Conservation (phyloP, 2,113 vertebrate species). For the Chionis minor region DNA sequence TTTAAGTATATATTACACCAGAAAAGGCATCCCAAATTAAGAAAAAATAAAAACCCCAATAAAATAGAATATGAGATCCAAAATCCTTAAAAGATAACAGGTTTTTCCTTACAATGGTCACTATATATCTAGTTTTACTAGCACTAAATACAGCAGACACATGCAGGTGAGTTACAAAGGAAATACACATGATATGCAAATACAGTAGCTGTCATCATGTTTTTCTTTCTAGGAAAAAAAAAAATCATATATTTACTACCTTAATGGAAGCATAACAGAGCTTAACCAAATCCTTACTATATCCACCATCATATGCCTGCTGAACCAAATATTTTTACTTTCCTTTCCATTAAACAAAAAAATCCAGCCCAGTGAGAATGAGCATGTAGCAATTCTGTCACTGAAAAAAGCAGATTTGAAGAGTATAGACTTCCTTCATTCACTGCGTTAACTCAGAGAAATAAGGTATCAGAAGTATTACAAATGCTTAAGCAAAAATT, state of each 20-base stretch:
- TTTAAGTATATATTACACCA: not conserved
- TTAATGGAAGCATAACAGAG: not conserved
- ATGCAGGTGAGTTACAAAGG: not conserved
- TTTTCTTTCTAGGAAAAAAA: not conserved
- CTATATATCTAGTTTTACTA: not conserved
- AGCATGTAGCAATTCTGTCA: not conserved
- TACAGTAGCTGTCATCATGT: fast-evolving
- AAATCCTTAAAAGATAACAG: not conserved
- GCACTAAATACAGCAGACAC: not conserved
- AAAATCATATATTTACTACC: not conserved
- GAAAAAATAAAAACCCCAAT: not conserved
- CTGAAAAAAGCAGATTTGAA: not conserved
- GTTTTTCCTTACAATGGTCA: not conserved
- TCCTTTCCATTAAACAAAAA: not conserved
- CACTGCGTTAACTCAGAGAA: not conserved
- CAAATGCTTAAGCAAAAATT: not conserved
- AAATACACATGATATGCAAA: not conserved
- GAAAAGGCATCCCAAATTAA: not conserved
- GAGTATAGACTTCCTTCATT: not conserved
- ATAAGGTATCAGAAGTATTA: not conserved
- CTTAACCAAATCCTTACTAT: not conserved
- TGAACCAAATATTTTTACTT: not conserved
- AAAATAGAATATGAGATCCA: not conserved
- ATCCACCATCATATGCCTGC: not conserved
- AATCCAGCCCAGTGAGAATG: not conserved